Percentiles rank a stretch among this genome's conserved stretches.
phyloP scores from a whole-genome alignment of 2,888 invertebrate species.

The Chrysolina oricalcia region DNA sequence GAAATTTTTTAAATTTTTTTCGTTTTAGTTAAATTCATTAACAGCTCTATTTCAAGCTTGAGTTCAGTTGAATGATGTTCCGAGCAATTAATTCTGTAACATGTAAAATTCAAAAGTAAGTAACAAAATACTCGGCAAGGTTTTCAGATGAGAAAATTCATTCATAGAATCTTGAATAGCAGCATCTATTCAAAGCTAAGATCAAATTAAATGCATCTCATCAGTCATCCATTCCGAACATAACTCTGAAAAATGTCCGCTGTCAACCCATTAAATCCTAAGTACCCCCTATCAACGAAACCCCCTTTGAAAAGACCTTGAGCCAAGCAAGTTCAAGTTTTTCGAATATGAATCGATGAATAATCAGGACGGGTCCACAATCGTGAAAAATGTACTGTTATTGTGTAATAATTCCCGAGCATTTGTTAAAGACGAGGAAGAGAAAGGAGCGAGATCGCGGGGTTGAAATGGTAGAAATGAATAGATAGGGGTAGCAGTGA shows the following conservation, averaged over 20 bases:
- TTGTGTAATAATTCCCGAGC: constrained; percentile 67
- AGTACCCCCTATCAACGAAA: constrained; percentile 37
- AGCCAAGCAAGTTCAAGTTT: constrained; percentile 41
- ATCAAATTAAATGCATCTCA: not conserved
- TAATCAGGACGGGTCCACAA: constrained; percentile 53
- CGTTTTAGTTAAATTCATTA: too few species aligned
- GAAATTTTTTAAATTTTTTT: too few species aligned
- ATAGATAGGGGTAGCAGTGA: constrained; percentile 71
- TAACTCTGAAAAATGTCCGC: constrained; percentile 34
- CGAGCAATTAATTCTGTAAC: too few species aligned
- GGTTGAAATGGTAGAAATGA: constrained; percentile 64
- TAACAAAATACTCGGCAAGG: too few species aligned
- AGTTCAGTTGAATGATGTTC: too few species aligned
- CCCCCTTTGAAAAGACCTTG: constrained; percentile 35
- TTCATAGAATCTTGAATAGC: not conserved
- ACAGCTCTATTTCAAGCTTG: too few species aligned
- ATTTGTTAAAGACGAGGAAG: constrained; percentile 68
- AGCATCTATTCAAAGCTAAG: not conserved
- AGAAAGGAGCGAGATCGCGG: constrained; percentile 55
- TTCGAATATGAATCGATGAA: constrained; percentile 55
- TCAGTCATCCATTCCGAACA: constrained; percentile 8
- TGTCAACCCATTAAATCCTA: constrained; percentile 46
- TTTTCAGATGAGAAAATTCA: too few species aligned
- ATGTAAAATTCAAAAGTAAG: too few species aligned
- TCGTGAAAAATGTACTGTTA: constrained; percentile 66